Percentiles rank a stretch among this genome's conserved stretches.
These are phyloP conservation scores for Drosophila parthenogenetica DNA, from an alignment of 2,888 invertebrate species.

Conservation along the genomic window DNA sequence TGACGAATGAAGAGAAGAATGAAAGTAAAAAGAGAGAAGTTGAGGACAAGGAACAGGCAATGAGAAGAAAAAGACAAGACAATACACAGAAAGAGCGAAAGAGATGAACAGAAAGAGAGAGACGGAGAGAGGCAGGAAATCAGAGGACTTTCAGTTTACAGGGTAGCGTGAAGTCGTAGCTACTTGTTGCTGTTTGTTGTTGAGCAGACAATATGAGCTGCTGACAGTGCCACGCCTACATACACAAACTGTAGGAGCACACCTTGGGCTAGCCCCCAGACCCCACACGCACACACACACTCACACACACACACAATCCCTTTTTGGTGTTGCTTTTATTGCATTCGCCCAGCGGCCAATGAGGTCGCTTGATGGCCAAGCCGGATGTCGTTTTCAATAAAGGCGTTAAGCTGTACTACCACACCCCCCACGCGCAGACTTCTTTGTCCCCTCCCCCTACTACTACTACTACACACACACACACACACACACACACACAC, in stretches of 20 bases:
- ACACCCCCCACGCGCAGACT: background rate
- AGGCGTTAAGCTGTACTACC: constrained; percentile 68
- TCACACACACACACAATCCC: background rate
- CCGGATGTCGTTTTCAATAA: constrained; percentile 80
- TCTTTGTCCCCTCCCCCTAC: background rate
- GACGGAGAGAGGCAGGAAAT: too few species aligned
- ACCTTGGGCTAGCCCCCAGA: background rate
- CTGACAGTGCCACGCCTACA: background rate
- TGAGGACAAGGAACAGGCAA: too few species aligned
- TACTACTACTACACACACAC: too few species aligned
- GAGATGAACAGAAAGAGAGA: background rate
- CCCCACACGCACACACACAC: too few species aligned
- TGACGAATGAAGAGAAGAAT: too few species aligned
- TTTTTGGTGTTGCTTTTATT: constrained; percentile 66
- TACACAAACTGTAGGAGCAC: background rate
- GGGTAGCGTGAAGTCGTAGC: background rate
- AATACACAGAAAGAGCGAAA: too few species aligned
- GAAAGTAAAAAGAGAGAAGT: too few species aligned
- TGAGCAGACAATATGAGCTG: background rate
- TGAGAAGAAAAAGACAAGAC: too few species aligned
- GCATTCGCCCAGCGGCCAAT: constrained; percentile 63
- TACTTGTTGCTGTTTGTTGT: background rate
- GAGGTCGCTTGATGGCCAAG: constrained; percentile 58
- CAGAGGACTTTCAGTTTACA: background rate
- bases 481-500: constrained; percentile 12